Conservation (phyloP, 2,888 invertebrate species). For the Corbicula japonica region DNA sequence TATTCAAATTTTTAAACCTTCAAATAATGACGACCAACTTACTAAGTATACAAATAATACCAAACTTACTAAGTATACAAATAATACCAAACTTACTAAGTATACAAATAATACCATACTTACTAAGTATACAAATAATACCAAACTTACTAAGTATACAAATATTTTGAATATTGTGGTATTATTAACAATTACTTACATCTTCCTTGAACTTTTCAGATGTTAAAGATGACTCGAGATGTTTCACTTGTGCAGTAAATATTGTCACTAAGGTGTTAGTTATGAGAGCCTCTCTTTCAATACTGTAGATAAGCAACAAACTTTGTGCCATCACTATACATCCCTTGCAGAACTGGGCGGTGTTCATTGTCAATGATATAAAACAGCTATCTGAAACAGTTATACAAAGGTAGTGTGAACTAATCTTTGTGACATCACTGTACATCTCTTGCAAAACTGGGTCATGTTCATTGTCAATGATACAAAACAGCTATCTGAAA, state of each 20-base stretch:
- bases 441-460: slow-evolving; percentile 92
- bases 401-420: too few relatives aligned
- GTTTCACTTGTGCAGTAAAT: slow-evolving; percentile 91
- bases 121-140: too few relatives aligned
- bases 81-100: too few relatives aligned
- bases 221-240: slow-evolving; percentile 89
- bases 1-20: too few relatives aligned
- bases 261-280: slow-evolving; percentile 92
- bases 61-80: too few relatives aligned
- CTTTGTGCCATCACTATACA: slow-evolving; percentile 92
- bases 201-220: slow-evolving; percentile 88
- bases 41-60: too few relatives aligned
- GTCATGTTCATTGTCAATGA: slow-evolving; percentile 93
- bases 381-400: slow-evolving; percentile 90
- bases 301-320: slow-evolving; percentile 91
- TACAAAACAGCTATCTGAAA: slow-evolving; percentile 90
- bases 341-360: slow-evolving; percentile 92
- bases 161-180: too few relatives aligned
- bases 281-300: slow-evolving; percentile 91
- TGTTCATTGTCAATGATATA: slow-evolving; percentile 93
- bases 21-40: too few relatives aligned
- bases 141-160: too few relatives aligned
- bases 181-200: too few relatives aligned
- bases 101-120: too few relatives aligned
- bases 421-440: slow-evolving; percentile 92